A percentile compares a stretch with the other conserved stretches of the same genome.
These are phyloP conservation scores for Drosophila parabipectinata DNA, from an alignment of 1,140 invertebrate genomes.

Conservation along the genomic window DNA sequence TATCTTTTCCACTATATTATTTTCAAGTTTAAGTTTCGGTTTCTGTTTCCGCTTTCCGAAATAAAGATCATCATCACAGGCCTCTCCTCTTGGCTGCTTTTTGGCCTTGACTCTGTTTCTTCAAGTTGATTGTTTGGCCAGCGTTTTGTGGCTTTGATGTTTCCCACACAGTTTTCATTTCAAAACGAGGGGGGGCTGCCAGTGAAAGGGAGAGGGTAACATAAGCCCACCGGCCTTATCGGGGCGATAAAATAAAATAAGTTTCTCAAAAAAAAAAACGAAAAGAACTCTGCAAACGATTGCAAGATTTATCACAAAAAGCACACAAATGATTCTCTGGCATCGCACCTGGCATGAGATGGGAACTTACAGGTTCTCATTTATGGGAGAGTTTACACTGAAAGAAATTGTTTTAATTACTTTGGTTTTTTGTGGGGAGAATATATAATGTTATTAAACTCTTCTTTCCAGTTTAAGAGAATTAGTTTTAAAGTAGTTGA, in stretches of 20 bases:
- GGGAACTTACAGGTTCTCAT: slow-evolving; percentile 5
- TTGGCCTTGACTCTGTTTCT: slow-evolving; percentile 32
- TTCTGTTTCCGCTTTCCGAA: slow-evolving; percentile 18
- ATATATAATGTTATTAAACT: too few relatives aligned
- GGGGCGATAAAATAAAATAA: slow-evolving; percentile 25
- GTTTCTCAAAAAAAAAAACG: too few relatives aligned
- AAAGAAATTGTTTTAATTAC: background rate
- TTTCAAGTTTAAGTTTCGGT: background rate
- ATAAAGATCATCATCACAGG: background rate
- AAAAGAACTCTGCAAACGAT: slow-evolving; percentile 45
- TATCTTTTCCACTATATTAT: background rate
- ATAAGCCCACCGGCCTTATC: slow-evolving; percentile 39
- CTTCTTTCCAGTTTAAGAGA: too few relatives aligned
- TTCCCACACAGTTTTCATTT: slow-evolving; percentile 35
- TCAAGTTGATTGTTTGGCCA: slow-evolving; percentile 38
- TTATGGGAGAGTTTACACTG: background rate
- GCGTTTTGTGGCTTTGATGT: slow-evolving; percentile 40
- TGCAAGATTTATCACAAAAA: slow-evolving; percentile 72
- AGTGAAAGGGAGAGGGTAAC: slow-evolving; percentile 9
- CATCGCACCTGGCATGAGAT: slow-evolving; percentile 1
- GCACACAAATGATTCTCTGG: slow-evolving; percentile 10
- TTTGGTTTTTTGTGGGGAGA: too few relatives aligned
- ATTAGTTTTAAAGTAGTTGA: too few relatives aligned
- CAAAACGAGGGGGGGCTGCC: background rate
- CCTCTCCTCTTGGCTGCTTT: slow-evolving; percentile 12